These are phyloP conservation scores for Ornithoptera alexandrae DNA, from an alignment of 2,888 invertebrate genomes.

Conservation along the genomic window DNA sequence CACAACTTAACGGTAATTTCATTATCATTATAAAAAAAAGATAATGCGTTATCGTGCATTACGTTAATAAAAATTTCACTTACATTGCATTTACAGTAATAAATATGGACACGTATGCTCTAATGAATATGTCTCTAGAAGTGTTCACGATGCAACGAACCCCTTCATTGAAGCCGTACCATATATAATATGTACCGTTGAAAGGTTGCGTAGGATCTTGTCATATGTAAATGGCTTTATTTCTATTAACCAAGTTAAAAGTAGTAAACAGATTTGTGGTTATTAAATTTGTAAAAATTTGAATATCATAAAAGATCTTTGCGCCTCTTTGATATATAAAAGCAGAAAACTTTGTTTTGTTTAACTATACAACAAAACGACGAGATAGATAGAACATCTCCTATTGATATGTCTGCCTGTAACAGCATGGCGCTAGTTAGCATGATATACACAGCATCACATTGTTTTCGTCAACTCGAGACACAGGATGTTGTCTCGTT, in stretches of 20 bases:
- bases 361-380: no score
- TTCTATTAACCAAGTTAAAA: neutral
- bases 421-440: no score
- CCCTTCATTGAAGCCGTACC: conserved; percentile 16
- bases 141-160: neutral
- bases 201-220: conserved; percentile 5
- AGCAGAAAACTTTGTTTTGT: no score
- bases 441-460: no score
- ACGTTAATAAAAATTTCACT: conserved; percentile 12
- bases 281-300: no score
- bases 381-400: no score
- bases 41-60: conserved; percentile 13
- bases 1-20: neutral
- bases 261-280: neutral
- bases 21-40: neutral
- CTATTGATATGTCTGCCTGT: no score
- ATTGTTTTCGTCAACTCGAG: no score
- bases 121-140: neutral
- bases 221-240: conserved; percentile 2
- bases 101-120: conserved; percentile 3
- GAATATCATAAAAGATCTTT: no score
- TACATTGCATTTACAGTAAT: conserved; percentile 9
- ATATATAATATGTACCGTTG: conserved; percentile 1
- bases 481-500: no score
- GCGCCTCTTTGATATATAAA: no score